Evolutionary conservation across 2,888 invertebrate species (phyloP).

Genomic region (Phania funesta): DNA sequence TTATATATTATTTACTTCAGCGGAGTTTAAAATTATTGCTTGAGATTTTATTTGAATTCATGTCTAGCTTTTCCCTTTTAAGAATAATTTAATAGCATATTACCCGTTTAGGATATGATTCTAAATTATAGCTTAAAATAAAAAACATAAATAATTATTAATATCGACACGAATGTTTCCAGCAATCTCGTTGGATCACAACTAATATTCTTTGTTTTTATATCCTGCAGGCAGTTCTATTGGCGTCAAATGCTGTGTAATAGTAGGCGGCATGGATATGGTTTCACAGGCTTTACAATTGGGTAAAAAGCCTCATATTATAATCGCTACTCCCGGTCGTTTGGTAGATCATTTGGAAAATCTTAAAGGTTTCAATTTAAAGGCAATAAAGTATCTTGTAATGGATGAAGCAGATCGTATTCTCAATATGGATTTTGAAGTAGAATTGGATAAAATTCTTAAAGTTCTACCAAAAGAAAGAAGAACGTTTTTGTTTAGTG

Average conservation of each 20-base stretch:
- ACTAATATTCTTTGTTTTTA: background rate
- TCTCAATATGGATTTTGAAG: conserved; percentile 99
- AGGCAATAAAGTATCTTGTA: conserved; percentile 93
- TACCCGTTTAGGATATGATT: no score
- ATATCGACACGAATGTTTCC: no score
- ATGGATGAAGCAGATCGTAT: conserved; percentile 99
- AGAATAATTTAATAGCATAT: no score
- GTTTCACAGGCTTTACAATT: conserved; percentile 94
- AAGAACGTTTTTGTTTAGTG: conserved; percentile 96
- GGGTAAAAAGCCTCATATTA: conserved; percentile 97
- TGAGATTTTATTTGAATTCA: background rate
- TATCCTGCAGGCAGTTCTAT: conserved; percentile 86
- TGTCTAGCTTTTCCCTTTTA: no score
- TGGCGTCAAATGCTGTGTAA: conserved; percentile 96
- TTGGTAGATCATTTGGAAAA: conserved; percentile 98
- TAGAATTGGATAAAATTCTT: conserved; percentile 97
- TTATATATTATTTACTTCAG: background rate
- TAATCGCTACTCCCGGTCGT: conserved; percentile 98
- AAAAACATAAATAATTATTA: no score
- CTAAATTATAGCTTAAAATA: no score
- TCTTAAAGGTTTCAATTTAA: conserved; percentile 97
- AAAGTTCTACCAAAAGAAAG: conserved; percentile 93
- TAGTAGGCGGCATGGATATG: conserved; percentile 99
- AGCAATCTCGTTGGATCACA: background rate
- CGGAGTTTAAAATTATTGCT: background rate